Evolutionary conservation across 2,888 invertebrate genomes (phyloP).

Genomic region (Caenorhabditis sulstoni): DNA sequence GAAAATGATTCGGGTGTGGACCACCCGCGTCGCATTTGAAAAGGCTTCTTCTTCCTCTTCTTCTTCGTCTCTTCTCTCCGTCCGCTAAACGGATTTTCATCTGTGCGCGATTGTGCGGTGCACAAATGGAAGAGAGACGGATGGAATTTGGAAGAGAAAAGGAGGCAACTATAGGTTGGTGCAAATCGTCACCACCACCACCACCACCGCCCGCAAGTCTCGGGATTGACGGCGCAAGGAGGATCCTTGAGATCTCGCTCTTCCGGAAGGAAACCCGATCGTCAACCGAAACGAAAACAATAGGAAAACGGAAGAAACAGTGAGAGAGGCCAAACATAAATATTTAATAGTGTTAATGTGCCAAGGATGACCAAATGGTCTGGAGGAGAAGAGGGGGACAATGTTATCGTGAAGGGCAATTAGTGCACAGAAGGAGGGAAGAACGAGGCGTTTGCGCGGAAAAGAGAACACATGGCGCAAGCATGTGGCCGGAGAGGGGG

Average conservation of each 20-base stretch:
- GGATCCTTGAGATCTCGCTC: not conserved
- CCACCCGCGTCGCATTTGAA: slow-evolving; percentile 28
- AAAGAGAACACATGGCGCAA: slow-evolving; percentile 46
- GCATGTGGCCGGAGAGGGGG: slow-evolving; percentile 46
- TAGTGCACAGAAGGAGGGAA: slow-evolving; percentile 45
- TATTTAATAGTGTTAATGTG: slow-evolving; percentile 56
- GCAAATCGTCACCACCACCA: too few relatives aligned
- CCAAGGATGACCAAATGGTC: slow-evolving; percentile 43
- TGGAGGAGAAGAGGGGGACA: slow-evolving; percentile 12
- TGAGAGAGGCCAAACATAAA: slow-evolving; percentile 34
- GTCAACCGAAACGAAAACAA: slow-evolving; percentile 19
- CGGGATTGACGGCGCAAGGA: too few relatives aligned
- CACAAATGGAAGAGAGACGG: slow-evolving; percentile 3
- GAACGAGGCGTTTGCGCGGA: slow-evolving; percentile 17
- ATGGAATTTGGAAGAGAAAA: not conserved
- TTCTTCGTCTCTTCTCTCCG: not conserved
- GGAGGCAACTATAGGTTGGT: not conserved
- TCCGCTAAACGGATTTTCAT: slow-evolving; percentile 54
- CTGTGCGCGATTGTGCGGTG: slow-evolving; percentile 44
- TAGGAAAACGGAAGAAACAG: slow-evolving; percentile 32
- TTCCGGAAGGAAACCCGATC: slow-evolving; percentile 46
- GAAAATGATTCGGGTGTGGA: not conserved
- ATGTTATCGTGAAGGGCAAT: slow-evolving; percentile 52
- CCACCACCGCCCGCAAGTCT: too few relatives aligned
- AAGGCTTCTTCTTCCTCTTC: slow-evolving; percentile 13